Percentiles rank a stretch among this genome's conserved stretches.
phyloP scores from a whole-genome alignment of 2,113 vertebrate genomes.

The Catharus bicknelli region DNA sequence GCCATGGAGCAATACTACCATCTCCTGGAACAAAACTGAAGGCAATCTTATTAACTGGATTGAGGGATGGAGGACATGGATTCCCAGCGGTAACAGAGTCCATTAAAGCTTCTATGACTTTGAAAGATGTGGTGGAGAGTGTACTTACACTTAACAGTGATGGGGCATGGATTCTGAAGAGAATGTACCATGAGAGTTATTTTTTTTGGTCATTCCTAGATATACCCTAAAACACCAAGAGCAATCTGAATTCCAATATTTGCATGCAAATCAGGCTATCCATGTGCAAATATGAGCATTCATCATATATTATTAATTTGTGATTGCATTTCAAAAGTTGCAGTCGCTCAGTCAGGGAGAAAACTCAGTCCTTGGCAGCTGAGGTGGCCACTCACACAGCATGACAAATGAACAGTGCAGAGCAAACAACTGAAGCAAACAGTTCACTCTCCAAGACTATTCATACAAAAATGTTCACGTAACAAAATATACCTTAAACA shows the following conservation, averaged over 20 bases:
- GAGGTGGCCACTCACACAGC: background rate
- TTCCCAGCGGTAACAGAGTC: background rate
- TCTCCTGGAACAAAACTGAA: background rate
- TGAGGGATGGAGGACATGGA: background rate
- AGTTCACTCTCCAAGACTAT: background rate
- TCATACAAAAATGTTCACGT: background rate
- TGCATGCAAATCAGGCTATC: slow-evolving; percentile 25
- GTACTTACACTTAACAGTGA: background rate
- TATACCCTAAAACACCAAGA: background rate
- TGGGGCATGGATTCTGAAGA: slow-evolving; percentile 14
- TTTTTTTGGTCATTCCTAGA: background rate
- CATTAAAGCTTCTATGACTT: background rate
- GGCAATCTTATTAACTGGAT: background rate
- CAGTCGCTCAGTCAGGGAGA: background rate
- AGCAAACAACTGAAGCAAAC: background rate
- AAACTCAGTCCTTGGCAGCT: slow-evolving; percentile 1
- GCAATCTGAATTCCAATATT: slow-evolving; percentile 27
- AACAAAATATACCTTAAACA: background rate
- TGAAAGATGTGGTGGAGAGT: background rate
- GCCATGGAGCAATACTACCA: background rate
- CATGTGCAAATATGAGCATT: slow-evolving; percentile 16
- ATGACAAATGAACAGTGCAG: background rate
- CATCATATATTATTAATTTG: slow-evolving; percentile 55
- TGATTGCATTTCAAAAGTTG: slow-evolving; percentile 43
- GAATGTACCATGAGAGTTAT: background rate